phyloP scores from a whole-genome alignment of 1,140 invertebrate genomes.

The Pissodes strobi region DNA sequence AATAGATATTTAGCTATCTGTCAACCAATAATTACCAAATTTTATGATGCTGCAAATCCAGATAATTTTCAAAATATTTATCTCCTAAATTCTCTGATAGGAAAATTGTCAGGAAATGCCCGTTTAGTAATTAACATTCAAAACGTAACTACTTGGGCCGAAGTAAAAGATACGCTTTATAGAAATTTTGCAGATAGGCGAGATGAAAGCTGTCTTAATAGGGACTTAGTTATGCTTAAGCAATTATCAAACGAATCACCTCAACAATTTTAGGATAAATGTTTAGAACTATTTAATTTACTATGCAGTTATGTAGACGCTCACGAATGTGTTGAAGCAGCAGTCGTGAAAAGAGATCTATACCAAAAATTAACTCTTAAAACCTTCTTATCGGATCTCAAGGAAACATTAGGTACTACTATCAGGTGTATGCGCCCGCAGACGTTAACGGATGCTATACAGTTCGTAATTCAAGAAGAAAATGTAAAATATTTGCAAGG shows the following conservation, averaged over 20 bases:
- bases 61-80: constrained; percentile 21
- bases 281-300: constrained; percentile 7
- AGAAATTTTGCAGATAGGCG: constrained; percentile 33
- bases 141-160: constrained; percentile 26
- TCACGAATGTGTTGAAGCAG: neutral
- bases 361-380: constrained; percentile 21
- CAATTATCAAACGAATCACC: constrained; percentile 17
- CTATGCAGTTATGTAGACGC: constrained; percentile 10
- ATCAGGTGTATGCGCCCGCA: constrained; percentile 29
- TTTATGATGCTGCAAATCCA: constrained; percentile 16
- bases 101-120: constrained; percentile 25
- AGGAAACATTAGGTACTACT: constrained; percentile 17
- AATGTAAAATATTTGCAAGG: constrained; percentile 24
- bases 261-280: constrained; percentile 18
- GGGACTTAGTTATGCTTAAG: constrained; percentile 22
- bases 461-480: constrained; percentile 20
- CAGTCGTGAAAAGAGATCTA: constrained; percentile 12
- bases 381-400: constrained; percentile 31
- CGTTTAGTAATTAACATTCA: constrained; percentile 31
- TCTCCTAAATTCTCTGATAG: constrained; percentile 19
- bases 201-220: constrained; percentile 33
- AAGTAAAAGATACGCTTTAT: constrained; percentile 26
- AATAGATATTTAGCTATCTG: constrained; percentile 25
- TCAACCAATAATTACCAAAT: constrained; percentile 17
- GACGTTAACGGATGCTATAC: constrained; percentile 9